Base-by-base conservation (phyloP, 2,797 vertebrate genomes). In the Chromobotia macracanthus region DNA sequence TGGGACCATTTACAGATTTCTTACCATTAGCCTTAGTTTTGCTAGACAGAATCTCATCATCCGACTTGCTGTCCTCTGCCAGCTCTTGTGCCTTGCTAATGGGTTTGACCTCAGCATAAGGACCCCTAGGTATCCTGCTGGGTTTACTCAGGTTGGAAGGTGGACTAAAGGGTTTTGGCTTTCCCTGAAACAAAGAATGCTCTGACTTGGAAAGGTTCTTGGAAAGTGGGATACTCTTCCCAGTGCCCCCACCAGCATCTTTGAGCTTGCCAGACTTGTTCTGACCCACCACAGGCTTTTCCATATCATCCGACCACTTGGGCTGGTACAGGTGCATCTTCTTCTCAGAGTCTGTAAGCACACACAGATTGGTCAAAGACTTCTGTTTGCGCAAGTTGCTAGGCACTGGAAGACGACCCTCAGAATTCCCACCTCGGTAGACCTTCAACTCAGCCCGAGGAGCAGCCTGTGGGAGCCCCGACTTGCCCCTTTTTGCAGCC, bases 61-160 rank as follows among this genome's bases (percentile, higher is more conserved):
- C 93, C 8, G 92, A 93, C 84, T 92, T 94, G 84, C 84, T 79
- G 0, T 91, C 92, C 28, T 91, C 91, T 4, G 89, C 88, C 0
- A 88, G 89, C 84, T 97, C 95, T 0, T 94, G 89, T 46, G 93
- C 88, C 87, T 97, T 97, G 89, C 95, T 97, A 83, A 97, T 94
- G 70, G 97, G 97, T 82, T 97, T 98, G 86, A 98, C 96, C 89
- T 98, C 97, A 2, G 96, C 97, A 53, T 95, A 98, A 61, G 96
- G 97, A 84, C 96, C 96, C 31, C 96, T 92, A 44, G 95, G 95
- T 85, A 98, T 97, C 77, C 96, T 94, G 91, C 96, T 98, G 0
- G 93, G 95, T 81, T 96, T 96, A 16, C 94, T 92, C 58, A 89
- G 69, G 65, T 88, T 90, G 5, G 91, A 82, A 65, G 95, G 89